Percentiles rank a stretch among this genome's conserved stretches.
Conservation (phyloP, 2,888 invertebrate genomes). For the Chloroclysta siterata region DNA sequence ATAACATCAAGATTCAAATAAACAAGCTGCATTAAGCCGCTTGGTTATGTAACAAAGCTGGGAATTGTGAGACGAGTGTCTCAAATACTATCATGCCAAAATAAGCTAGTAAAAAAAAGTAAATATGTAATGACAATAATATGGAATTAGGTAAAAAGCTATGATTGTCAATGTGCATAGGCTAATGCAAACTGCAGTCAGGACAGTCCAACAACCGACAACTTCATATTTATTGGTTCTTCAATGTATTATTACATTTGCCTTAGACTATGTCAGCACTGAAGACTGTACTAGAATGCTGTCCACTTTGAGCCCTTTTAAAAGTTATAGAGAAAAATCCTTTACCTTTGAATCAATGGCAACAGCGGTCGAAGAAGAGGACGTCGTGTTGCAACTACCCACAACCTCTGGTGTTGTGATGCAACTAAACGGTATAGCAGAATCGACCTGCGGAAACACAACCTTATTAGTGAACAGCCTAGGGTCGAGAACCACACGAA, state of each 20-base stretch:
- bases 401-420: conserved; percentile 82
- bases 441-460: conserved; percentile 72
- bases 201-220: not conserved
- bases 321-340: not conserved
- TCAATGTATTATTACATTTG: too few relatives aligned
- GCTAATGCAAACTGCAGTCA: conserved; percentile 17
- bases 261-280: not conserved
- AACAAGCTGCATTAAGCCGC: conserved; percentile 17
- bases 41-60: conserved; percentile 15
- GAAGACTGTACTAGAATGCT: conserved; percentile 6
- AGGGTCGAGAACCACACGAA: conserved; percentile 27
- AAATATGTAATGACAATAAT: conserved; percentile 1
- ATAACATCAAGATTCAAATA: conserved; percentile 15
- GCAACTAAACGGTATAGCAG: conserved; percentile 81
- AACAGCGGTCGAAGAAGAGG: conserved; percentile 64
- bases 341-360: conserved; percentile 75
- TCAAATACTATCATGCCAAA: conserved; percentile 26
- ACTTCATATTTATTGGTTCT: too few relatives aligned
- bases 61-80: conserved; percentile 9
- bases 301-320: conserved; percentile 2
- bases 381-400: conserved; percentile 75
- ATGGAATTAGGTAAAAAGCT: not conserved
- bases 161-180: not conserved
- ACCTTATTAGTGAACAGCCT: conserved; percentile 38
- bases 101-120: conserved; percentile 4